Evolutionary conservation across 1,140 invertebrate species (phyloP).

Genomic region (Saccostrea cuccullata): DNA sequence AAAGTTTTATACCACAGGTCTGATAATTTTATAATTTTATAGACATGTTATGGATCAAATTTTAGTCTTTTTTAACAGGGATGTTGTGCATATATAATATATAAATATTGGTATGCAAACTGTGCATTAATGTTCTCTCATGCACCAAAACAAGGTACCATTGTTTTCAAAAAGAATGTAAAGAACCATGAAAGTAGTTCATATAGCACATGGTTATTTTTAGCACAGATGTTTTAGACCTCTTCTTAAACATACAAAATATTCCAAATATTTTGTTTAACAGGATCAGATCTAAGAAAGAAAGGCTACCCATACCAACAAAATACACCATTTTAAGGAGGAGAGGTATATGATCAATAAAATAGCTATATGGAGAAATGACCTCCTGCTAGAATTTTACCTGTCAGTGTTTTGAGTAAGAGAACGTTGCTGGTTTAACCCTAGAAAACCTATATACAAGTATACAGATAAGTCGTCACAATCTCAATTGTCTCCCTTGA

Average conservation of each 20-base stretch:
- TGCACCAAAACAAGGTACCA: too few species aligned
- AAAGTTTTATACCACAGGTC: neutral
- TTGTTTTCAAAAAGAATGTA: too few species aligned
- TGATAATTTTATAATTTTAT: neutral
- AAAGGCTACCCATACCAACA: neutral
- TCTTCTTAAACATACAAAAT: too few species aligned
- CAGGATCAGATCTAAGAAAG: neutral
- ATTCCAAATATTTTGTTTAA: neutral
- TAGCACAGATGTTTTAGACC: too few species aligned
- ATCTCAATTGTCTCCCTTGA: neutral
- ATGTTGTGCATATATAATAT: too few species aligned
- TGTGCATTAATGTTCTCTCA: too few species aligned
- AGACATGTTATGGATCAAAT: constrained; percentile 10
- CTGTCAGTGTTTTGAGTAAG: constrained; percentile 19
- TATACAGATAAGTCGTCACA: neutral
- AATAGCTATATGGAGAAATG: neutral
- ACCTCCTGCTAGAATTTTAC: neutral
- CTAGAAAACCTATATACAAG: constrained; percentile 21
- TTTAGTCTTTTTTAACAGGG: neutral
- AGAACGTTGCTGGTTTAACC: constrained; percentile 20
- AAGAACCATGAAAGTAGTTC: too few species aligned
- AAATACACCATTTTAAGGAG: neutral
- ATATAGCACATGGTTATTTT: too few species aligned
- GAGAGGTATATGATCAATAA: neutral
- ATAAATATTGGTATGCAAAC: too few species aligned